Evolutionary conservation across 2,113 vertebrate species (phyloP).

Genomic region (Egretta garzetta): DNA sequence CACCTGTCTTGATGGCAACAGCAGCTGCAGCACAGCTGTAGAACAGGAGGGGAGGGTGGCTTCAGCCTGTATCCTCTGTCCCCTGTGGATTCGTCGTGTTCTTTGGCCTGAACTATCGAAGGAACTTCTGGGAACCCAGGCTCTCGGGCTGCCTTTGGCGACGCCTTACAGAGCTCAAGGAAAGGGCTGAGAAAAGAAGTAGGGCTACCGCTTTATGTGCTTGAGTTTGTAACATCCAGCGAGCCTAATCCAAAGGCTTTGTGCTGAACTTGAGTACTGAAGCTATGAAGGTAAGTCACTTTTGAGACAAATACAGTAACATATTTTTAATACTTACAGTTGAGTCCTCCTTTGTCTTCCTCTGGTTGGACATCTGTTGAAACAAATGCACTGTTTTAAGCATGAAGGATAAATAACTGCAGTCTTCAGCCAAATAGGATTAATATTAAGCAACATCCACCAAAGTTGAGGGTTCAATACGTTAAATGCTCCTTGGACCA

Average conservation of each 20-base stretch:
- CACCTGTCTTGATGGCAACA: neutral
- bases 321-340: constrained; percentile 7
- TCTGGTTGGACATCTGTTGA: constrained; percentile 13
- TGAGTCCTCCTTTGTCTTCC: neutral
- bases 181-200: neutral
- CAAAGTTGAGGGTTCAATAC: neutral
- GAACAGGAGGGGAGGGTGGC: neutral
- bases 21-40: neutral
- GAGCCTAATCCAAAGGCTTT: neutral
- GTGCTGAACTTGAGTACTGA: neutral
- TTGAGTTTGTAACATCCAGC: neutral
- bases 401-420: neutral
- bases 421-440: neutral
- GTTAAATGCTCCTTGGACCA: neutral
- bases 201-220: rapidly evolving
- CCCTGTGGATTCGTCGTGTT: neutral
- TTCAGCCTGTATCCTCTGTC: neutral
- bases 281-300: neutral
- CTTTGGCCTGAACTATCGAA: neutral
- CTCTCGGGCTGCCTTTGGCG: neutral
- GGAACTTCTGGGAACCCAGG: neutral
- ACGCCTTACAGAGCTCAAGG: neutral
- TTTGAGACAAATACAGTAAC: neutral
- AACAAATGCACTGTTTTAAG: neutral
- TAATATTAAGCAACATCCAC: neutral